These are phyloP conservation scores for Penaeus indicus DNA, from an alignment of 1,140 invertebrate species.

Conservation along the genomic window DNA sequence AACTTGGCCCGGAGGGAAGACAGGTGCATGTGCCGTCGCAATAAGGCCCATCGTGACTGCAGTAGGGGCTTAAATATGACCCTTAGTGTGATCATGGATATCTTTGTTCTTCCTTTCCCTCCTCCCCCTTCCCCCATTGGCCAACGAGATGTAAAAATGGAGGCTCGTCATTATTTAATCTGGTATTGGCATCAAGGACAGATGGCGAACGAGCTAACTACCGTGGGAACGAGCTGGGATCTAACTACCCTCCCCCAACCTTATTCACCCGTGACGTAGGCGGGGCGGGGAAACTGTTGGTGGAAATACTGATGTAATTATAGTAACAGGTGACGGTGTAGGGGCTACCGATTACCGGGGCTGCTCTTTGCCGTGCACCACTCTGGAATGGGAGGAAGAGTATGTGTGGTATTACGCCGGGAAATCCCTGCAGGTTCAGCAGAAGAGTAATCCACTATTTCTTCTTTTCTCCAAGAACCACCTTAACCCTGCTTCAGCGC, in stretches of 20 bases:
- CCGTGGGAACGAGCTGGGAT: constrained; percentile 44
- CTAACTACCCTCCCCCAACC: no score
- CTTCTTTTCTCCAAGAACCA: no score
- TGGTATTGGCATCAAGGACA: constrained; percentile 62
- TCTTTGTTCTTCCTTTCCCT: neutral
- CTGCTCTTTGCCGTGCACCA: neutral
- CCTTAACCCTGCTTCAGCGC: no score
- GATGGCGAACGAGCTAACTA: constrained; percentile 56
- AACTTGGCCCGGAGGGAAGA: constrained; percentile 33
- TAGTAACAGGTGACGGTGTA: constrained; percentile 33
- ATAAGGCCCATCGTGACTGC: neutral
- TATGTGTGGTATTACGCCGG: no score
- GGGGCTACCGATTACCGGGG: constrained; percentile 9
- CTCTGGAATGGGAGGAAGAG: no score
- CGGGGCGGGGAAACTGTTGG: constrained; percentile 7
- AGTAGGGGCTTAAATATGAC: neutral
- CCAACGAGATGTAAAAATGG: constrained; percentile 58
- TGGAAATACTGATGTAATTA: constrained; percentile 1
- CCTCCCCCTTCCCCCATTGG: constrained; percentile 13
- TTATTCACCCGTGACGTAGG: neutral
- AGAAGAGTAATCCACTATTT: no score
- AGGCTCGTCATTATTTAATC: constrained; percentile 59
- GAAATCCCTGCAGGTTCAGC: no score
- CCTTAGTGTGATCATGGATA: neutral
- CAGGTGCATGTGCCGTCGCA: constrained; percentile 23